A percentile compares a stretch with the other conserved stretches of the same genome.
Conservation (phyloP, 1,140 invertebrate genomes). For the Apis florea region DNA sequence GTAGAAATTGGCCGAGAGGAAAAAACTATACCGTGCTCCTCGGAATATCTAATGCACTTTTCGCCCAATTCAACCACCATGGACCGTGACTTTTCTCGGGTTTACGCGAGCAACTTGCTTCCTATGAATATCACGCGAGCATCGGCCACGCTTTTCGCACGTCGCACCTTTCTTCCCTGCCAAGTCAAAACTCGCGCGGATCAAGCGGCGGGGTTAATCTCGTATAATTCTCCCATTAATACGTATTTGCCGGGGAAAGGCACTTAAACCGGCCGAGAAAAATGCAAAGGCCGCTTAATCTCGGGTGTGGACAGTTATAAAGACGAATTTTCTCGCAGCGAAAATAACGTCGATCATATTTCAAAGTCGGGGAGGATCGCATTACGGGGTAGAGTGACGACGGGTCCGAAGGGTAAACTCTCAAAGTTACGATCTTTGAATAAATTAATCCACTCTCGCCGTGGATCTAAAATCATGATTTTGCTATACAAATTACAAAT, state of each 20-base stretch:
- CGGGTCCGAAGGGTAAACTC: no score
- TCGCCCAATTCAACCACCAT: constrained; percentile 1
- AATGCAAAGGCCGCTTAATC: not conserved
- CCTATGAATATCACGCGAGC: not conserved
- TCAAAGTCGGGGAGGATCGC: not conserved
- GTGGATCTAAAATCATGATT: no score
- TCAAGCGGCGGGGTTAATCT: not conserved
- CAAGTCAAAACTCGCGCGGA: not conserved
- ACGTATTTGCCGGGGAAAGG: constrained; percentile 20
- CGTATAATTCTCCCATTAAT: constrained; percentile 43
- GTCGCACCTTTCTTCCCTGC: no score
- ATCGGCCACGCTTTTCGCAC: not conserved
- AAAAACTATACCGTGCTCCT: constrained; percentile 29
- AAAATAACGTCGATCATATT: not conserved
- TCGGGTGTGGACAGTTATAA: not conserved
- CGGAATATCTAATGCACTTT: constrained; percentile 45
- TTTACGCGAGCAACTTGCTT: constrained; percentile 35
- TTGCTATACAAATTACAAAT: no score
- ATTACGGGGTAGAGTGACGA: no score
- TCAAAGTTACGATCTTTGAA: no score
- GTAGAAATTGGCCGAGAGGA: constrained; percentile 18
- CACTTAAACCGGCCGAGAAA: constrained; percentile 4
- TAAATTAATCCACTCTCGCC: no score
- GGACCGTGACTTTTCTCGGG: constrained; percentile 29
- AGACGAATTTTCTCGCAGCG: not conserved